Evolutionary conservation across 2,888 invertebrate genomes (phyloP).

Genomic region (Orchesellides sinensis): DNA sequence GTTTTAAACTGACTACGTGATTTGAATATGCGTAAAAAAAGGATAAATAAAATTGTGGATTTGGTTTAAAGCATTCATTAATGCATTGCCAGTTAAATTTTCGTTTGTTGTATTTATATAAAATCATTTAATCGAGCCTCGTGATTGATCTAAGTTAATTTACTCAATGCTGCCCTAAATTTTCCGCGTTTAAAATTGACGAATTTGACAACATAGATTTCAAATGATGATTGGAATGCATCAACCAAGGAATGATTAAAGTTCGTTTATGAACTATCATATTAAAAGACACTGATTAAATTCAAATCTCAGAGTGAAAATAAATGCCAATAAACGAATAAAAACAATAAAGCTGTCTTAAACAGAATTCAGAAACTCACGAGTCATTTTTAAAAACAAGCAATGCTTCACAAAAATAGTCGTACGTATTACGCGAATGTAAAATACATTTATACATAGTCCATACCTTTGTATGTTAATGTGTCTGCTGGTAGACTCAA

Average conservation of each 20-base stretch:
- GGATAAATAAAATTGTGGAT: too few species aligned
- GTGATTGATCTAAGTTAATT: too few species aligned
- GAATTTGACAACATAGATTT: constrained; percentile 17
- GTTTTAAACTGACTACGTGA: too few species aligned
- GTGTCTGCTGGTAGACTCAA: constrained; percentile 38
- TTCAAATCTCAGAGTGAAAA: background rate
- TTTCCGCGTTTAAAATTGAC: too few species aligned
- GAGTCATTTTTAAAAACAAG: background rate
- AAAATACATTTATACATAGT: background rate
- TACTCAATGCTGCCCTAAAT: too few species aligned
- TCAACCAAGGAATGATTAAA: background rate
- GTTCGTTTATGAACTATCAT: background rate
- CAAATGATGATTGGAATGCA: background rate
- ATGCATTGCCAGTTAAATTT: too few species aligned
- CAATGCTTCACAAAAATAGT: background rate
- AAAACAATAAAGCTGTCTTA: background rate
- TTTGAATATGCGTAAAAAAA: too few species aligned
- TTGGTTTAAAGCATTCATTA: too few species aligned
- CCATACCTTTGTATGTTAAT: too few species aligned
- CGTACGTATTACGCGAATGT: background rate
- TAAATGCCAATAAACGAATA: constrained; percentile 8
- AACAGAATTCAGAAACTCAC: background rate
- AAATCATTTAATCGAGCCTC: too few species aligned
- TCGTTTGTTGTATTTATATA: too few species aligned
- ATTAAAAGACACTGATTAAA: constrained; percentile 19